Base-by-base conservation (phyloP, 2,888 invertebrate species). In the Drosophila neutralis region DNA sequence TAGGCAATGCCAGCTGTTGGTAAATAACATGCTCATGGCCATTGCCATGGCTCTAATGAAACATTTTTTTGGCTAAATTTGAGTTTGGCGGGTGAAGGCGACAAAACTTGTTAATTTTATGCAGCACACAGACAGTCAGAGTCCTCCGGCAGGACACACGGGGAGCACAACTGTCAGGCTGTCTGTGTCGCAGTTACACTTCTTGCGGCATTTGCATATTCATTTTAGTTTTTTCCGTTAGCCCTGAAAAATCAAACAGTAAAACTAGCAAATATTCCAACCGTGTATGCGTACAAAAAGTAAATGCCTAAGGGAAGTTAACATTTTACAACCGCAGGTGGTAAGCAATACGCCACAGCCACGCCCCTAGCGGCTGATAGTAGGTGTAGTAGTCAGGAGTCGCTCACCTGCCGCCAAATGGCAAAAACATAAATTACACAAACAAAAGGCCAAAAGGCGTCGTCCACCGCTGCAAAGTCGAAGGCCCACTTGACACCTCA, bases 401-500 rank as follows among this genome's bases (percentile, higher is more conserved):
- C 57, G 45, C 66, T 58, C 69, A 85, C 83, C 88, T 82, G 76
- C 77, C 76, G 58, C 73, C 78, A 82, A 87, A 75, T 74, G 82
- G 82, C 89, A 74, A 61, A 73, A 87, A 84, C 89, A 89, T 84
- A 86, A 89, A 87, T 84, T 70, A 76, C 71, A 72, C 63, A 78
- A 82, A 89, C 82, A 89, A 87, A 82, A 80, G 82, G 77, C 87
- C 70, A 78, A 76, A 80, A 72, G 88, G 72, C 73, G 65, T 66
- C 45, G 45, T 69, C 64, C 76, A 67, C 52, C 54, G 42, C 52
- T 62, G 78, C 76, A 69, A 87, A 85, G 84, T 84, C 80, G 87
- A 83, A 78, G 82, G 78, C 84, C 88, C 88, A 91, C 91, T 91
- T 91, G 91, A 91, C 91, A 91, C 92, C 91, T 91, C 91, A 89